These are phyloP conservation scores for Beroe forskalii DNA, from an alignment of 37 sponge, comb jelly and placozoan genomes.

Conservation along the genomic window DNA sequence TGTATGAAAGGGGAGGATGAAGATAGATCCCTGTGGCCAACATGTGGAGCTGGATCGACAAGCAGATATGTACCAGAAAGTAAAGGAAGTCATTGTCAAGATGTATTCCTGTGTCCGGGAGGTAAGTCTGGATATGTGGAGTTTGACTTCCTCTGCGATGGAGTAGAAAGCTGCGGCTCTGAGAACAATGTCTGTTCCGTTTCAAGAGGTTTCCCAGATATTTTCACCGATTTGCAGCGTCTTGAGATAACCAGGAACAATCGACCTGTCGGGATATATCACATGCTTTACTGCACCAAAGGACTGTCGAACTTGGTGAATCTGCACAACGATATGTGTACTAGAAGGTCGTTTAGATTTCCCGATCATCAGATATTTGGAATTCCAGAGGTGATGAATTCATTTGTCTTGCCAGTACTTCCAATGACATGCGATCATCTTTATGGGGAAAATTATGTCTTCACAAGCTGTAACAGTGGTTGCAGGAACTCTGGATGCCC, in stretches of 20 bases:
- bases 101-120: background rate
- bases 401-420: background rate
- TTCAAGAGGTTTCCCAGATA: background rate
- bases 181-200: conserved; percentile 3
- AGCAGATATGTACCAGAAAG: background rate
- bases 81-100: background rate
- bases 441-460: background rate
- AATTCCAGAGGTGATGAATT: background rate
- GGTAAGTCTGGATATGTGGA: background rate
- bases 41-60: background rate
- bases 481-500: background rate
- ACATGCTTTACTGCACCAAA: background rate
- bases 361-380: background rate
- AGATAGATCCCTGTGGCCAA: background rate
- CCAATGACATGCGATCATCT: background rate
- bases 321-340: background rate
- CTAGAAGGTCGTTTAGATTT: background rate
- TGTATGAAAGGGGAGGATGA: conserved; percentile 9
- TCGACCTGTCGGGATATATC: background rate
- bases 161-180: background rate
- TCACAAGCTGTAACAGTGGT: background rate
- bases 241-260: background rate
- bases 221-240: background rate
- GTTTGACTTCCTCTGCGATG: background rate
- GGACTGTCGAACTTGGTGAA: background rate